Base-by-base conservation (phyloP, 2,888 invertebrate species). In the Schizaphis graminum region DNA sequence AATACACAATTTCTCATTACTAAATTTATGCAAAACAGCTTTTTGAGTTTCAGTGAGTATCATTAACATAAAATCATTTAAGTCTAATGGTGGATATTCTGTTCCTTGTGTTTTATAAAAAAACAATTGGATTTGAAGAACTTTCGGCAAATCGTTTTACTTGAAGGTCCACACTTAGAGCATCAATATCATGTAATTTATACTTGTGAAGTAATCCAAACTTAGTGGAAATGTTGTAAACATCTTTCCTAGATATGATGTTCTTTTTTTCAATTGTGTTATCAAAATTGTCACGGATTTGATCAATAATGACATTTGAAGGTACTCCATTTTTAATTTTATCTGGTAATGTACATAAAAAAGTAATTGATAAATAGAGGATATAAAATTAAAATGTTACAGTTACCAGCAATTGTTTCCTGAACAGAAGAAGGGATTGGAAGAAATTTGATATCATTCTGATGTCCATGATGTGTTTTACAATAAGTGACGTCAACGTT, bases 181-280 rank as follows among this genome's bases (percentile, higher is more conserved):
- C n/a, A n/a, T n/a, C n/a, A n/a, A n/a, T n/a, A n/a, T n/a, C n/a
- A n/a, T n/a, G n/a, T n/a, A n/a, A n/a, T n/a, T 10, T 7, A 41
- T 84, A 84, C 84, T 84, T 84, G 84, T 84, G 84, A 84, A 84
- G 84, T 84, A 35, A 41, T n/a, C 35, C 84, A 84, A n/a, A 84
- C 41, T 84, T 84, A 35, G n/a, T 84, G 41, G 35, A 84, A 84
- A 84, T 84, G 41, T 84, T 84, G 41, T 84, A 84, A 84, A 84
- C 41, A 84, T 84, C 84, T 41, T 84, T 84, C 35, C 35, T n/a
- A 35, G 84, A 41, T 35, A 84, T 84, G 21, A 84, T 84, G 41
- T 84, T 84, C n/a, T 84, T 84, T 84, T 84, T 84, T 84, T 84
- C 84, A 84, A 84, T 41, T 84, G 1, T 84, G 7, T 84, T 84